These are phyloP conservation scores for Tangara arthus DNA, from an alignment of 2,797 vertebrate genomes.

Conservation along the genomic window DNA sequence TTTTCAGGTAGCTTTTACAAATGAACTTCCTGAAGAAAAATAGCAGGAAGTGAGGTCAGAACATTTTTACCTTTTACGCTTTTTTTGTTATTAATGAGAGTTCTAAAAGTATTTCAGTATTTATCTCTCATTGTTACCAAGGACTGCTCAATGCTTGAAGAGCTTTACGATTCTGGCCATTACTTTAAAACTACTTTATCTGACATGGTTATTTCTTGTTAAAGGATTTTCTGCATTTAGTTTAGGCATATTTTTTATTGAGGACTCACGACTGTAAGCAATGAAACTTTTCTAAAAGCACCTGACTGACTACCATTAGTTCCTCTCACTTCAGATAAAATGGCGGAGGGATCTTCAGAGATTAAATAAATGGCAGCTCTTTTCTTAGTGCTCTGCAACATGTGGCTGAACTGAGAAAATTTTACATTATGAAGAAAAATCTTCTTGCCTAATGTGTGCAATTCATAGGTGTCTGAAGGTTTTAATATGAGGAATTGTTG, in stretches of 20 bases:
- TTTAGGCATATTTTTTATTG: background rate
- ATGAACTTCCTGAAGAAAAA: background rate
- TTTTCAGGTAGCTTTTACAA: background rate
- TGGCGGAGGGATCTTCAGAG: background rate
- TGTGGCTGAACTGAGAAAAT: conserved; percentile 9
- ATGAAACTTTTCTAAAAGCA: background rate
- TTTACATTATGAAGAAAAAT: background rate
- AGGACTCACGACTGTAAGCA: background rate
- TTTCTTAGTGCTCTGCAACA: background rate
- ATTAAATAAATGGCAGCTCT: background rate
- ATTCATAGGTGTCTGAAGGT: background rate
- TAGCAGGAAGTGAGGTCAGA: background rate
- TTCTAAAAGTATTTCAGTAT: background rate
- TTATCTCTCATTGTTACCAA: background rate
- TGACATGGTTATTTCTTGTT: background rate
- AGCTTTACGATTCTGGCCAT: background rate
- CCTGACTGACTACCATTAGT: background rate
- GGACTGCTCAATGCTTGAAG: background rate
- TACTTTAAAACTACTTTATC: background rate
- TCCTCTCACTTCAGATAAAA: background rate
- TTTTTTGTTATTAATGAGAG: background rate
- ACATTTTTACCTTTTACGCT: background rate
- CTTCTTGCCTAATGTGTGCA: background rate
- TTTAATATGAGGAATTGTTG: conserved; percentile 21
- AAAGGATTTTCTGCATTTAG: background rate